These are phyloP conservation scores for Seriola rivoliana DNA, from an alignment of 2,113 vertebrate genomes.

Conservation along the genomic window DNA sequence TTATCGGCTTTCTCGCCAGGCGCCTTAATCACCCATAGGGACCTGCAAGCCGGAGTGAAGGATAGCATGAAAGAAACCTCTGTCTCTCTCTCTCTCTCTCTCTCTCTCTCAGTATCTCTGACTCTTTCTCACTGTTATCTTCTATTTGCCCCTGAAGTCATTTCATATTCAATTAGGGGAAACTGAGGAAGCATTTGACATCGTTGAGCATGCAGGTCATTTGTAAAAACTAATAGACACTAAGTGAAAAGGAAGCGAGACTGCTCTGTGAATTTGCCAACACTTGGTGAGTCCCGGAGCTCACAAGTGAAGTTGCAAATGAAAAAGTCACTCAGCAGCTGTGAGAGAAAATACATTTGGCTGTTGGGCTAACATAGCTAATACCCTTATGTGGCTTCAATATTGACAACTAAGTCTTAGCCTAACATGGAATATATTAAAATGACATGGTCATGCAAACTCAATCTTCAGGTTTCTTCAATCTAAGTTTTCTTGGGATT, in stretches of 20 bases:
- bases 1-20: conserved; percentile 66
- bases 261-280: conserved; percentile 40
- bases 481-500: conserved; percentile 14
- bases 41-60: conserved; percentile 59
- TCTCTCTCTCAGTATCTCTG: conserved; percentile 38
- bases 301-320: conserved; percentile 50
- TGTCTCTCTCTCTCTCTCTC: conserved; percentile 11
- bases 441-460: conserved; percentile 15
- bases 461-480: conserved; percentile 22
- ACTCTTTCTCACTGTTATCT: conserved; percentile 45
- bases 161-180: conserved; percentile 70
- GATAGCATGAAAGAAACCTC: conserved; percentile 55
- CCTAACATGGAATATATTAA: conserved; percentile 40
- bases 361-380: conserved; percentile 37
- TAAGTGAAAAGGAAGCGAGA: conserved; percentile 54
- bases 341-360: conserved; percentile 31
- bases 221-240: conserved; percentile 60
- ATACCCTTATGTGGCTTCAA: conserved; percentile 40
- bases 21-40: conserved; percentile 66
- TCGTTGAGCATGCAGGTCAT: conserved; percentile 56
- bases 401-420: conserved; percentile 27
- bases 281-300: conserved; percentile 23
- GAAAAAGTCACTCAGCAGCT: conserved; percentile 49
- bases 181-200: conserved; percentile 53
- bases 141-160: conserved; percentile 68